Base-by-base conservation (phyloP, 2,888 invertebrate species). In the Anthophora plumipes region DNA sequence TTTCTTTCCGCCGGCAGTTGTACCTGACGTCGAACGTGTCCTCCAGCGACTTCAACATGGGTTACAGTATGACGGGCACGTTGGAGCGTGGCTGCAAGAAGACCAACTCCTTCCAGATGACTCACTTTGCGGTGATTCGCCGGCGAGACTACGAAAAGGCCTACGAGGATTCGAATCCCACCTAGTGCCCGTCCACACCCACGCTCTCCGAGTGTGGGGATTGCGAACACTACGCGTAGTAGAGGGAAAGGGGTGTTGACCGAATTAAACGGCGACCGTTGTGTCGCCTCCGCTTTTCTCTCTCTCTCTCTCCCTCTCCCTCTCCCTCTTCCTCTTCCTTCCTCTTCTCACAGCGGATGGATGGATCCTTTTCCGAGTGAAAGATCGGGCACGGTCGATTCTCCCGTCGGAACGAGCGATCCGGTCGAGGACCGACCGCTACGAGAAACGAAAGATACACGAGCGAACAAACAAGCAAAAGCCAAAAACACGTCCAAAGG, bases 31-130 rank as follows among this genome's bases (percentile, higher is more conserved):
- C 97, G 80, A 97, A 97, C 94, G 97, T 98, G 90, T 96, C 97
- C 61, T 96, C 96, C 90, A 96, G 97, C 67, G 97, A 98, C 94
- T 97, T 97, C 94, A 97, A 97, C 94, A 97, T 97, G 96, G 97
- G 97, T 66, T 98, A 97, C 94, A 97, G 97, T 91, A 97, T 98
- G 95, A 97, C 97, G 0, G 97, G 97, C 14, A 97, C 97, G 14
- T 94, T 97, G 91, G 97, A 97, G 93, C 95, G 97, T 22, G 97
- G 97, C 87, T 95, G 95, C 92, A 96, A 96, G 86, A 95, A 96
- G 91, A 96, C 96, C 88, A 97, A 97, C 94, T 95, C 95, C 91
- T 96, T 97, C 94, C 97, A 97, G 93, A 96, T 97, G 94, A 97
- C 97, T 77, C 97, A 98, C 94, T 97, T 97, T 92, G 97, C 97